phyloP scores from a whole-genome alignment of 2,888 invertebrate genomes.

The Hermaeophaga mercurialis region DNA sequence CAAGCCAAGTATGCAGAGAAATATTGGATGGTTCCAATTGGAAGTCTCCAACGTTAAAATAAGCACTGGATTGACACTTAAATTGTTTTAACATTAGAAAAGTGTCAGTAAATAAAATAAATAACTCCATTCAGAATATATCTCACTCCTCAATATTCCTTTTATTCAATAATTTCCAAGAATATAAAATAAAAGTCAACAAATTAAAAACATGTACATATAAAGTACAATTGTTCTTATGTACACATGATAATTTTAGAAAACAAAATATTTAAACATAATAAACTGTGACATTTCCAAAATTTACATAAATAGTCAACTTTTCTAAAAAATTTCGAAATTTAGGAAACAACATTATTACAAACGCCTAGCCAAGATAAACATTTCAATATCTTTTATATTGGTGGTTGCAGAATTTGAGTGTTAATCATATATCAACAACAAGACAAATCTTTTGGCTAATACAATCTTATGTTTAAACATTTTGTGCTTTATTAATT shows the following conservation, averaged over 20 bases:
- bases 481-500: no score
- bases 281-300: slow-evolving; percentile 27
- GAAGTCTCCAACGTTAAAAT: no score
- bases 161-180: slow-evolving; percentile 32
- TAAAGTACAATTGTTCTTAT: slow-evolving; percentile 29
- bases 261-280: slow-evolving; percentile 29
- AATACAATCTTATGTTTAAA: no score
- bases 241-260: slow-evolving; percentile 29
- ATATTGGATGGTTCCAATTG: no score
- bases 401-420: slow-evolving; percentile 8
- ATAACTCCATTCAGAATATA: slow-evolving; percentile 13
- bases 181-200: slow-evolving; percentile 36
- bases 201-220: slow-evolving; percentile 33
- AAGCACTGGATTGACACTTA: no score
- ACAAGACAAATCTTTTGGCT: no score
- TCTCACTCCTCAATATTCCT: slow-evolving; percentile 28
- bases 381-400: slow-evolving; percentile 16
- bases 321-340: slow-evolving; percentile 25
- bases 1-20: no score
- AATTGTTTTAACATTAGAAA: no score
- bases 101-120: no score
- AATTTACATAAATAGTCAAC: slow-evolving; percentile 29
- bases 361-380: slow-evolving; percentile 27
- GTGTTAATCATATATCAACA: no score
- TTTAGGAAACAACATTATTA: slow-evolving; percentile 30